These are phyloP conservation scores for Brachionus angularis DNA, from an alignment of 1,140 invertebrate genomes.

Conservation along the genomic window DNA sequence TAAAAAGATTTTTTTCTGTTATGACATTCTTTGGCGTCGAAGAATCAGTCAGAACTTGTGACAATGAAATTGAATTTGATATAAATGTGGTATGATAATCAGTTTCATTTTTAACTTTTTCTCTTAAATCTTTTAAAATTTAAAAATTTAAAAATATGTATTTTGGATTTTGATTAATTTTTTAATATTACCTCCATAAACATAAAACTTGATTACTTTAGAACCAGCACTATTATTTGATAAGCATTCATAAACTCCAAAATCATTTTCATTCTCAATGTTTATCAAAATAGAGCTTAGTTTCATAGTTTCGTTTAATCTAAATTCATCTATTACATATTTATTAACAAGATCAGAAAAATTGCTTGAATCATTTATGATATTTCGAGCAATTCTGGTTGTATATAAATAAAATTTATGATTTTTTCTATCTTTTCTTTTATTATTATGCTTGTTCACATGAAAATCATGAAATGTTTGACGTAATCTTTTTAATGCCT, in stretches of 20 bases:
- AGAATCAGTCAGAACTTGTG: background rate
- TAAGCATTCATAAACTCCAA: constrained; percentile 37
- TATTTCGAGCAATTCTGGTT: constrained; percentile 4
- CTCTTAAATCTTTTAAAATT: background rate
- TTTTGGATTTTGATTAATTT: background rate
- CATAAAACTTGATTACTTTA: constrained; percentile 12
- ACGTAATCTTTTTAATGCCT: no score
- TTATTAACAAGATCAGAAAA: no score
- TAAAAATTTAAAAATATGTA: background rate
- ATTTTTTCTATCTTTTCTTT: no score
- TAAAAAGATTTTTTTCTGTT: background rate
- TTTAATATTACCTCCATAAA: constrained; percentile 17
- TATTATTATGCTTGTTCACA: no score
- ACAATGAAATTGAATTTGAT: background rate
- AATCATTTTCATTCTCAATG: constrained; percentile 31
- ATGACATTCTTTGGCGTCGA: background rate
- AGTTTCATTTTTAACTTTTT: no score
- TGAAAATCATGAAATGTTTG: no score
- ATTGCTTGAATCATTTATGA: no score
- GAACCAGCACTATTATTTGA: constrained; percentile 38
- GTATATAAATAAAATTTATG: background rate
- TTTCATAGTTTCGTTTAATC: constrained; percentile 16
- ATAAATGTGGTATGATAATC: background rate
- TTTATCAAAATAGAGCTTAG: constrained; percentile 7
- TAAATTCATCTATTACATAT: background rate